Conservation (phyloP, 2,888 invertebrate species). For the Mesoligia furuncula region DNA sequence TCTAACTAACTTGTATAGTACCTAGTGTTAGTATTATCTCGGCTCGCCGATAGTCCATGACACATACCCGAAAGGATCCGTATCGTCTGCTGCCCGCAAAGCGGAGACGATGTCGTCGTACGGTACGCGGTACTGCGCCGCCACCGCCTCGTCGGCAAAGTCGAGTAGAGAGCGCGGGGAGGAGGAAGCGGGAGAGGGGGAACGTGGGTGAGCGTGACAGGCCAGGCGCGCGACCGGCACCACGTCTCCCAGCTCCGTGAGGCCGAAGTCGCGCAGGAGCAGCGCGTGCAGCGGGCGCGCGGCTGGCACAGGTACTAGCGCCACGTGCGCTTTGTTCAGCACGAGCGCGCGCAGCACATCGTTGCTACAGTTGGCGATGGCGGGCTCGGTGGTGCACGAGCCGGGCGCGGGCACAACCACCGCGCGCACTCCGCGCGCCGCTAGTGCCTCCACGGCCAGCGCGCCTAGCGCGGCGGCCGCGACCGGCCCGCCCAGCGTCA, state of each 20-base stretch:
- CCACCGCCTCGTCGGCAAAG: conserved; percentile 69
- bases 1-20: neutral
- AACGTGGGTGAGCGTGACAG: conserved; percentile 70
- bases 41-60: neutral
- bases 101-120: conserved; percentile 11
- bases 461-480: conserved; percentile 62
- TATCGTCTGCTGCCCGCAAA: conserved; percentile 3
- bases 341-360: conserved; percentile 57
- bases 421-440: conserved; percentile 67
- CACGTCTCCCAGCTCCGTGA: conserved; percentile 79
- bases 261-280: conserved; percentile 76
- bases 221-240: conserved; percentile 75
- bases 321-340: conserved; percentile 61
- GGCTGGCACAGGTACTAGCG: conserved; percentile 71
- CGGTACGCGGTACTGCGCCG: conserved; percentile 66
- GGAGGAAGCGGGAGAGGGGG: conserved; percentile 63
- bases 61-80: conserved; percentile 26
- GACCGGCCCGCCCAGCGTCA: conserved; percentile 43
- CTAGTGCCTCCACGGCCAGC: conserved; percentile 67
- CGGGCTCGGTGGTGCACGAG: conserved; percentile 55
- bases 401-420: conserved; percentile 44
- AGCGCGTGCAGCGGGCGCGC: conserved; percentile 70
- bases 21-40: neutral
- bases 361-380: conserved; percentile 59
- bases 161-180: conserved; percentile 80